These are phyloP conservation scores for Callyntrura sp. DNA, from an alignment of 2,888 invertebrate genomes.

Conservation along the genomic window DNA sequence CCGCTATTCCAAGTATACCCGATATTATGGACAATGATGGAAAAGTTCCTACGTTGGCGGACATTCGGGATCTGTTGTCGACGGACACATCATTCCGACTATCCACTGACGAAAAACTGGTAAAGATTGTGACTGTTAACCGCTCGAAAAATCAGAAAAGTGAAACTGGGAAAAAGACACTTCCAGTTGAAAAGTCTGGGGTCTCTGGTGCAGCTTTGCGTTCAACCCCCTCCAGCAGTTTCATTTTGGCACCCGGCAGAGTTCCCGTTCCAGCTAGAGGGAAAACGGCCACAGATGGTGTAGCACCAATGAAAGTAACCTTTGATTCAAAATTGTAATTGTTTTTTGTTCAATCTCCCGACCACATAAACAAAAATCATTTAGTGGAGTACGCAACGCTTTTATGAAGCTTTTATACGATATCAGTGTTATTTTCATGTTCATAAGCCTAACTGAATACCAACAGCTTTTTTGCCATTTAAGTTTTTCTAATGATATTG, in stretches of 20 bases:
- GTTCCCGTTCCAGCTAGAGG: no score
- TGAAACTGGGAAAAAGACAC: not conserved
- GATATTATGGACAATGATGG: not conserved
- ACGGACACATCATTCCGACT: slow-evolving; percentile 5
- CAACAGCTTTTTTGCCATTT: no score
- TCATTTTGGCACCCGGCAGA: no score
- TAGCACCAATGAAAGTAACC: not conserved
- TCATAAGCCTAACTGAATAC: no score
- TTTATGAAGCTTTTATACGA: no score
- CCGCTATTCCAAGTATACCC: not conserved
- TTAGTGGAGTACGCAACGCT: no score
- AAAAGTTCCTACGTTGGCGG: slow-evolving; percentile 31
- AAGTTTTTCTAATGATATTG: no score
- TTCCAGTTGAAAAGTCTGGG: no score
- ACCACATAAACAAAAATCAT: slow-evolving; percentile 20
- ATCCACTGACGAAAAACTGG: slow-evolving; percentile 1
- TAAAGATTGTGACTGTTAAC: slow-evolving; percentile 35
- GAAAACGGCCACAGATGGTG: not conserved
- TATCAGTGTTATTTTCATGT: no score
- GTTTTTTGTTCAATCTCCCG: not conserved
- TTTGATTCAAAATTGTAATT: not conserved
- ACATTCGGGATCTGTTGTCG: slow-evolving; percentile 45
- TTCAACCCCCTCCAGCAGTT: not conserved
- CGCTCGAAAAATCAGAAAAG: no score
- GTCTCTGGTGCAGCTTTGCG: not conserved